Evolutionary conservation across 2,113 vertebrate species (phyloP).

Genomic region (Daubentonia madagascariensis): DNA sequence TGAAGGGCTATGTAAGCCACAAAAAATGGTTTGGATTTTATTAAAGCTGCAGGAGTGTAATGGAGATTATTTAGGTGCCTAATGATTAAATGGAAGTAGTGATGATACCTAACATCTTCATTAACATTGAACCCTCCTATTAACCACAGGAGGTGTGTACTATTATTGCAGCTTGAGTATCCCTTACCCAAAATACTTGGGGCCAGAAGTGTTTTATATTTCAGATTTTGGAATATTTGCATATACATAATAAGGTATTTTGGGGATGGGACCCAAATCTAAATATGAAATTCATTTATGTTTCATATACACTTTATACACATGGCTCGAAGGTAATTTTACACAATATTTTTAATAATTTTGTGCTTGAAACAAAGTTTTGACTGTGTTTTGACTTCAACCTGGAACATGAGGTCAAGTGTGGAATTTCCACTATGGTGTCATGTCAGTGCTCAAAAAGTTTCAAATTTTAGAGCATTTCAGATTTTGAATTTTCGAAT

Average conservation of each 20-base stretch:
- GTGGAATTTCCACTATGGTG: background rate
- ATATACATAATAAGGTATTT: background rate
- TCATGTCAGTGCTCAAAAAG: background rate
- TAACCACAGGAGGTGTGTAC: background rate
- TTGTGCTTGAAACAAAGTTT: background rate
- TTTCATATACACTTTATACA: background rate
- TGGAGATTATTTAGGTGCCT: background rate
- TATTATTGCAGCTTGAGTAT: background rate
- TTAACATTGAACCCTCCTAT: background rate
- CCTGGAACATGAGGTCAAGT: background rate
- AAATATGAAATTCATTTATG: background rate
- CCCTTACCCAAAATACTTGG: background rate
- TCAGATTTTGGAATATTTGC: background rate
- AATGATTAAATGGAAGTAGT: constrained; percentile 17
- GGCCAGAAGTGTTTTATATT: background rate
- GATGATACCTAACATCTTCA: background rate
- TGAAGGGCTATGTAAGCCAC: background rate
- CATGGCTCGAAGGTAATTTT: background rate
- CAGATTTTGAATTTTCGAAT: background rate
- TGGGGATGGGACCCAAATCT: background rate
- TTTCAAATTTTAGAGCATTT: background rate
- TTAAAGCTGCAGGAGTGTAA: background rate
- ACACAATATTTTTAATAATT: background rate
- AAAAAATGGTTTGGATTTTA: background rate
- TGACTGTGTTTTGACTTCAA: background rate